Conservation (phyloP, 2,113 vertebrate genomes). For the Symphodus melops region DNA sequence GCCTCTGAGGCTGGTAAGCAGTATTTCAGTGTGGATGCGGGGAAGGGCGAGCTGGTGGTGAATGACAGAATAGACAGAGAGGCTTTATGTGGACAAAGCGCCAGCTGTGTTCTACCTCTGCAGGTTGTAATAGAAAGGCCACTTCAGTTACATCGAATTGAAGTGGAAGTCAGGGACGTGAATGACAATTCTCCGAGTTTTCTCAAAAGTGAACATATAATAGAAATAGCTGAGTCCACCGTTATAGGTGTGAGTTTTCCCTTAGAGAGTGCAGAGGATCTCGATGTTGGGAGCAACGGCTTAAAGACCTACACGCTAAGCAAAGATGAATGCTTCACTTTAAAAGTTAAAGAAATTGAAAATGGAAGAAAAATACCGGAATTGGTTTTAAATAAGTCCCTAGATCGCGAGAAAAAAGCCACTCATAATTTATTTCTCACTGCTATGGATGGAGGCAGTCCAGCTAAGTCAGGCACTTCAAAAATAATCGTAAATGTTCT, state of each 20-base stretch:
- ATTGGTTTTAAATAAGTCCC: constrained; percentile 73
- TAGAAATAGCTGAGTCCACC: constrained; percentile 82
- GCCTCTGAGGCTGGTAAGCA: constrained; percentile 81
- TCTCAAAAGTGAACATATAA: constrained; percentile 72
- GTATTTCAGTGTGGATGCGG: constrained; percentile 85
- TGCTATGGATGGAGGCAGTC: constrained; percentile 78
- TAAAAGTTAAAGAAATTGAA: constrained; percentile 74
- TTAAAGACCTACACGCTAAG: constrained; percentile 70
- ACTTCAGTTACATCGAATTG: constrained; percentile 81
- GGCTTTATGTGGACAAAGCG: constrained; percentile 83
- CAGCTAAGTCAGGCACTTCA: constrained; percentile 67
- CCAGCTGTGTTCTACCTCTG: constrained; percentile 82
- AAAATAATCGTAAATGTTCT: constrained; percentile 61
- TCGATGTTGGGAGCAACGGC: constrained; percentile 73
- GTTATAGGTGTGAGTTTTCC: constrained; percentile 77
- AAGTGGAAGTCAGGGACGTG: constrained; percentile 86
- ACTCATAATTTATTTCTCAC: constrained; percentile 68
- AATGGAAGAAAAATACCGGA: constrained; percentile 74
- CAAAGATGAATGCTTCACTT: constrained; percentile 73
- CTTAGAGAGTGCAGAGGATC: constrained; percentile 73
- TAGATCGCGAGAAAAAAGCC: constrained; percentile 79
- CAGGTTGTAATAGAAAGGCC: constrained; percentile 85
- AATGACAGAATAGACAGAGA: constrained; percentile 88
- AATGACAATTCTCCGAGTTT: constrained; percentile 86
- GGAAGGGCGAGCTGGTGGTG: constrained; percentile 83